Conservation (phyloP, 2,888 invertebrate genomes). For the Caenorhabditis sp. region DNA sequence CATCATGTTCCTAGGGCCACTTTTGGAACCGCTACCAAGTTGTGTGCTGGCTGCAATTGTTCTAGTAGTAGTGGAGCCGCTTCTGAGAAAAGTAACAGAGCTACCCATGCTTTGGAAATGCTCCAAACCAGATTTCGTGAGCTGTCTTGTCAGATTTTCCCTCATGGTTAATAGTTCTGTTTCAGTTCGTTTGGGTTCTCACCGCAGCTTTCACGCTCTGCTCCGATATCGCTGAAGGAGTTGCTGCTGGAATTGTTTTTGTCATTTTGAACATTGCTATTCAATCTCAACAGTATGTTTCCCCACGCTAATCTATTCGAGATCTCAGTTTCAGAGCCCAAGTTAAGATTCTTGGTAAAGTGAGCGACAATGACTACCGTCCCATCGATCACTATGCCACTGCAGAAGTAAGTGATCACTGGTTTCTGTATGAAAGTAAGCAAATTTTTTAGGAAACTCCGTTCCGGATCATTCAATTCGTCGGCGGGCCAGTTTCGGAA, state of each 20-base stretch:
- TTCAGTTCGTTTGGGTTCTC: constrained; percentile 88
- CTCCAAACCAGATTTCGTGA: constrained; percentile 89
- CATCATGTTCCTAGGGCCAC: constrained; percentile 91
- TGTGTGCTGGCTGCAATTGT: constrained; percentile 84
- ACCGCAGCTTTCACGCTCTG: constrained; percentile 89
- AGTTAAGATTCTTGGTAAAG: constrained; percentile 57
- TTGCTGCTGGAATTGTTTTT: constrained; percentile 89
- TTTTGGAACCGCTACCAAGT: constrained; percentile 91
- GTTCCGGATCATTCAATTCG: constrained; percentile 84
- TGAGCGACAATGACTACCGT: constrained; percentile 40
- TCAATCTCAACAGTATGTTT: constrained; percentile 61
- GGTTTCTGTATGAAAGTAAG: background rate
- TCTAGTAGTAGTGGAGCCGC: constrained; percentile 84
- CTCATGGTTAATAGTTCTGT: background rate
- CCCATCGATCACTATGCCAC: constrained; percentile 49
- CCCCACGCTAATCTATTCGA: background rate
- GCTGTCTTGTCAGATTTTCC: constrained; percentile 44
- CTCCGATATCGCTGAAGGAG: constrained; percentile 89
- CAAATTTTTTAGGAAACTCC: constrained; percentile 50
- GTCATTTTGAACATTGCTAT: constrained; percentile 88
- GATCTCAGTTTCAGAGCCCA: constrained; percentile 48
- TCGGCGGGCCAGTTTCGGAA: constrained; percentile 85
- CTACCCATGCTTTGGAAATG: constrained; percentile 88
- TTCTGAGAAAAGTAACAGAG: constrained; percentile 87
- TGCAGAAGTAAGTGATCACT: constrained; percentile 36